A percentile compares a stretch with the other conserved stretches of the same genome.
Conservation (phyloP, 2,797 vertebrate genomes). For the Channa striata region DNA sequence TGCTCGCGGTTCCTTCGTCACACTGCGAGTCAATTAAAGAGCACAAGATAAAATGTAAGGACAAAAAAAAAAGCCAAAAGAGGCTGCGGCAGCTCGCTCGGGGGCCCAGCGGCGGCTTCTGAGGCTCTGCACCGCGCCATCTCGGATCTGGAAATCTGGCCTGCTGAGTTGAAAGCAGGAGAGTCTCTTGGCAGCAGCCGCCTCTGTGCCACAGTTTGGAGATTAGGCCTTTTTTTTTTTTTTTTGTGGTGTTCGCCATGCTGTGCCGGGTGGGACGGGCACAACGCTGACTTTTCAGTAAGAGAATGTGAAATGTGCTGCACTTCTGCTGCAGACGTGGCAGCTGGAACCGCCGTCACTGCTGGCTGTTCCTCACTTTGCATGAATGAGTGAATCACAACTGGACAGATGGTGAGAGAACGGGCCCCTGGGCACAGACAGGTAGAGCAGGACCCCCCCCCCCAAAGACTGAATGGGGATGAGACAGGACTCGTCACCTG, state of each 20-base stretch:
- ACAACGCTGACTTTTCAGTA: background rate
- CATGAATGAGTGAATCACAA: background rate
- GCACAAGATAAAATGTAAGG: slow-evolving; percentile 56
- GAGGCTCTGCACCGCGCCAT: slow-evolving; percentile 21
- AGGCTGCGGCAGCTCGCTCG: background rate
- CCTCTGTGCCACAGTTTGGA: background rate
- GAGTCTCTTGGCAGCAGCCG: slow-evolving; percentile 16
- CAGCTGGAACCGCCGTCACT: background rate
- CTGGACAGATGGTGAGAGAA: too few species aligned
- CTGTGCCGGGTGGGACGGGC: slow-evolving; percentile 1
- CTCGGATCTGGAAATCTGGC: slow-evolving; percentile 18
- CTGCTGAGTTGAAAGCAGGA: background rate
- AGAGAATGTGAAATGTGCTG: background rate
- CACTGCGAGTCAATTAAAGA: slow-evolving; percentile 75
- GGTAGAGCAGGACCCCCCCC: too few species aligned
- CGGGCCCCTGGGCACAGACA: too few species aligned
- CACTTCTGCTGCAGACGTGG: background rate
- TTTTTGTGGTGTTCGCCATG: background rate
- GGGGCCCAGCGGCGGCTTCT: slow-evolving; percentile 26
- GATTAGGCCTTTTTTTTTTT: background rate
- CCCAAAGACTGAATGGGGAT: too few species aligned
- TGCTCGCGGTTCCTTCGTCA: slow-evolving; percentile 39
- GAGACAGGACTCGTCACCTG: too few species aligned
- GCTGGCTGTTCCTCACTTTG: background rate
- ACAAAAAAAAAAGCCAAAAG: background rate